A percentile compares a stretch with the other conserved stretches of the same genome.
phyloP scores from a whole-genome alignment of 2,888 invertebrate species.

The Clanis bilineata region DNA sequence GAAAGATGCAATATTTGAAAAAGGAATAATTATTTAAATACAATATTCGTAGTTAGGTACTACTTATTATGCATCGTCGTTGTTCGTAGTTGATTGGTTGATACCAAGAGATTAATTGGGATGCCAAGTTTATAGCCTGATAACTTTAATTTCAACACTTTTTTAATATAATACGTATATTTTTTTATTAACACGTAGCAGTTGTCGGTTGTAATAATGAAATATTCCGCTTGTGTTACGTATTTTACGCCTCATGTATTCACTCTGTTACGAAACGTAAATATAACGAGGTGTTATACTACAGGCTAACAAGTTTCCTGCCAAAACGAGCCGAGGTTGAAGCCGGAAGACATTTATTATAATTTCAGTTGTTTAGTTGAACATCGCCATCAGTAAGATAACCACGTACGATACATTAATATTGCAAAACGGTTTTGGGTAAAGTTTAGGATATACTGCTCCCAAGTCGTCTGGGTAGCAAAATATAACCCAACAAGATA shows the following conservation, averaged over 20 bases:
- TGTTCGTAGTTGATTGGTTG: too few species aligned
- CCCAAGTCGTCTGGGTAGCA: slow-evolving; percentile 41
- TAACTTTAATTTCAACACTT: too few species aligned
- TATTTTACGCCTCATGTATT: background rate
- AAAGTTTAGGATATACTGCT: slow-evolving; percentile 70
- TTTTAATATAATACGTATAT: too few species aligned
- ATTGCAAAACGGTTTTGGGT: slow-evolving; percentile 69
- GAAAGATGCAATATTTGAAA: too few species aligned
- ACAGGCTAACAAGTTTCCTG: slow-evolving; percentile 25
- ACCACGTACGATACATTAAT: slow-evolving; percentile 74
- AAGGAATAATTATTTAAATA: too few species aligned
- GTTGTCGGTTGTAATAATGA: background rate
- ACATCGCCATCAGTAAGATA: slow-evolving; percentile 58
- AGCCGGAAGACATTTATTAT: slow-evolving; percentile 35
- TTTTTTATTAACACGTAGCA: too few species aligned
- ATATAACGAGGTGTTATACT: background rate
- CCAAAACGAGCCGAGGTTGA: slow-evolving; percentile 30
- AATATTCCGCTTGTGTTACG: background rate
- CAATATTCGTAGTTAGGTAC: too few species aligned
- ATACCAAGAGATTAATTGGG: too few species aligned
- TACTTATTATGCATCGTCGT: too few species aligned
- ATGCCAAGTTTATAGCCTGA: too few species aligned
- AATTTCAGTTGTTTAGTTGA: slow-evolving; percentile 37
- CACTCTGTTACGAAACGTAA: background rate
- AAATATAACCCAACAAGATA: slow-evolving; percentile 38